These are phyloP conservation scores for Montipora capitata DNA, from an alignment of 92 coral and sea anemone genomes.

Conservation along the genomic window DNA sequence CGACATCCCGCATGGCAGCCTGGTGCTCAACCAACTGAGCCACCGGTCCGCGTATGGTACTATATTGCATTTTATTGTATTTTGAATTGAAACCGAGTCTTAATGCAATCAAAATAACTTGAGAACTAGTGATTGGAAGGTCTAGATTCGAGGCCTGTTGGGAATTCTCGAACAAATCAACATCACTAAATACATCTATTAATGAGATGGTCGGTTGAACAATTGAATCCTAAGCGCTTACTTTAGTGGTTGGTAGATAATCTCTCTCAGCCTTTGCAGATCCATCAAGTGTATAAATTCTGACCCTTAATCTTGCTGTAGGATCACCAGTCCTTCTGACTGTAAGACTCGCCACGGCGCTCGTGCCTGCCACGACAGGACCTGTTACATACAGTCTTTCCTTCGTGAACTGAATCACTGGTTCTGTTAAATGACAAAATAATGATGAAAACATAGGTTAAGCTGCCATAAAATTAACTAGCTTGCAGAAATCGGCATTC, in stretches of 20 bases:
- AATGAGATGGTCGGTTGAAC: no score
- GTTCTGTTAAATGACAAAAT: slow-evolving; percentile 63
- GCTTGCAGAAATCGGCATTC: no score
- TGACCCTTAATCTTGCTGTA: slow-evolving; percentile 75
- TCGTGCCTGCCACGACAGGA: slow-evolving; percentile 63
- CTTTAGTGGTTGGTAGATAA: slow-evolving; percentile 90
- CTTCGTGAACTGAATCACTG: slow-evolving; percentile 81
- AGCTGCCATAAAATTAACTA: background rate
- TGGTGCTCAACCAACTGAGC: no score
- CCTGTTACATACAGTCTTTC: slow-evolving; percentile 84
- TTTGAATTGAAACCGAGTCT: no score
- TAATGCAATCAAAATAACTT: no score
- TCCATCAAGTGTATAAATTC: slow-evolving; percentile 92
- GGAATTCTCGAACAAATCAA: no score
- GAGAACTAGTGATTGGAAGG: no score
- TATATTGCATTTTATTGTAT: no score
- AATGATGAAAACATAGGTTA: background rate
- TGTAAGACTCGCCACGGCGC: slow-evolving; percentile 60
- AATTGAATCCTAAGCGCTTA: background rate
- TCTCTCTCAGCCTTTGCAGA: slow-evolving; percentile 94
- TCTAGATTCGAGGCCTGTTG: no score
- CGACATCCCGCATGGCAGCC: no score
- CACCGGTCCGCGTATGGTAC: no score
- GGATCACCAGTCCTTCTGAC: slow-evolving; percentile 90
- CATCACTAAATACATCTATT: no score